Base-by-base conservation (phyloP, 2,113 vertebrate genomes). In the Todiramphus chloris region DNA sequence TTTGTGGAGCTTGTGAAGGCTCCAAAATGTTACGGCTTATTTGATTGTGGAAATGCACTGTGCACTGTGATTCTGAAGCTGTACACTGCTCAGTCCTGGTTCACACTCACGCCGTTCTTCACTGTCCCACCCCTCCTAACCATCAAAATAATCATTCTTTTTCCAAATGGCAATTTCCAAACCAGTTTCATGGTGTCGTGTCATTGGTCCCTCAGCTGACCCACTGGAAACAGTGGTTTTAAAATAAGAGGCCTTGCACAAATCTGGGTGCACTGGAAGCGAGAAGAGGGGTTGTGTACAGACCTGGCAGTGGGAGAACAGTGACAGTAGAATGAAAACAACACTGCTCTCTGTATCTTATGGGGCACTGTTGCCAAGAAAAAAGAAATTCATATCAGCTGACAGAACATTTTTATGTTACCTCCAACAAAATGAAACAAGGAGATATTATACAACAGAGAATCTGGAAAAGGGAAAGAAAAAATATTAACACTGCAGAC, bases 171-270 rank as follows among this genome's bases (percentile, higher is more conserved):
- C 13, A 3, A 0, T 43, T 37, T 37, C 37, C 37, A 37, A 37
- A 37, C 37, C 37, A 12, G 17, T 7, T 73, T 67, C 11, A 1
- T 6, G 5, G 5, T 28, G 2, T 21, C 0, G 0, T 5, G 16
- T 5, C 31, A 20, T 7, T 79, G 44, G 31, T 60, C 14, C 55
- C 23, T 28, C 75, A 79, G 51, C 30, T 63, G 41, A 20, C 17
- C n/a, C 50, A 69, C 4, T n/a, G 60, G 78, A n/a, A 67, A 63
- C 0, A 1, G 30, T n/a, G 56, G 37, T 46, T 95, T 62, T 37
- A 56, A 82, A 78, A 51, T 20, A 60, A 69, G 60, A 55, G 73
- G 14, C 30, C 13, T 56, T 62, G 25, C 59, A 70, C 10, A n/a
- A 56, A 44, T 15, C n/a, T 48, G n/a, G 13, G 63, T 59, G 69